Percentiles rank a stretch among this genome's conserved stretches.
These are phyloP conservation scores for Ormyrus rosae DNA, from an alignment of 2,888 invertebrate species.

Conservation along the genomic window DNA sequence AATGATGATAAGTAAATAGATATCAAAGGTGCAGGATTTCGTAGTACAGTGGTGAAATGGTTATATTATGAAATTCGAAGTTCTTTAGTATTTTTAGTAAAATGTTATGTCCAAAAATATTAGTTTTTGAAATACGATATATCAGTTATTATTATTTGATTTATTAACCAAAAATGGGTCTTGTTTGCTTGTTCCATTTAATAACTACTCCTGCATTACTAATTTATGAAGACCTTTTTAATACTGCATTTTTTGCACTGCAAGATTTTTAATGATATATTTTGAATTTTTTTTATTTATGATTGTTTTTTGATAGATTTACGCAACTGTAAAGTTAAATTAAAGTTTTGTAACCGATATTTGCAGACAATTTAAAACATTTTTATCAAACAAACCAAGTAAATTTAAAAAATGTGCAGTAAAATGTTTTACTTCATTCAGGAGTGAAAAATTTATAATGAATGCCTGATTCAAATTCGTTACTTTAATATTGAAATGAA, in stretches of 20 bases:
- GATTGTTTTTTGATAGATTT: background rate
- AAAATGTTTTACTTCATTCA: constrained; percentile 20
- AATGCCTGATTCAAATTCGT: constrained; percentile 15
- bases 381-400: background rate
- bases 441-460: constrained; percentile 35
- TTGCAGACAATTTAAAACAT: constrained; percentile 23
- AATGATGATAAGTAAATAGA: constrained; percentile 10
- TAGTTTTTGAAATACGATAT: constrained; percentile 30
- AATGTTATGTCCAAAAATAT: constrained; percentile 20
- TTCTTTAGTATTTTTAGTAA: background rate
- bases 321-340: constrained; percentile 6
- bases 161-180: constrained; percentile 42
- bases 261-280: constrained; percentile 28
- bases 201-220: constrained; percentile 42
- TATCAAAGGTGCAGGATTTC: constrained; percentile 28
- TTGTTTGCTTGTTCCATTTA: constrained; percentile 46
- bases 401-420: constrained; percentile 15
- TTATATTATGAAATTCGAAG: constrained; percentile 15
- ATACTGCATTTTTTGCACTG: constrained; percentile 38
- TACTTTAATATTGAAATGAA: background rate
- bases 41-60: constrained; percentile 39
- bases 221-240: constrained; percentile 38
- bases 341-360: constrained; percentile 1
- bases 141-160: constrained; percentile 20
- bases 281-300: constrained; percentile 2